Base-by-base conservation (phyloP, 2,888 invertebrate species). In the Tillus elongatus region DNA sequence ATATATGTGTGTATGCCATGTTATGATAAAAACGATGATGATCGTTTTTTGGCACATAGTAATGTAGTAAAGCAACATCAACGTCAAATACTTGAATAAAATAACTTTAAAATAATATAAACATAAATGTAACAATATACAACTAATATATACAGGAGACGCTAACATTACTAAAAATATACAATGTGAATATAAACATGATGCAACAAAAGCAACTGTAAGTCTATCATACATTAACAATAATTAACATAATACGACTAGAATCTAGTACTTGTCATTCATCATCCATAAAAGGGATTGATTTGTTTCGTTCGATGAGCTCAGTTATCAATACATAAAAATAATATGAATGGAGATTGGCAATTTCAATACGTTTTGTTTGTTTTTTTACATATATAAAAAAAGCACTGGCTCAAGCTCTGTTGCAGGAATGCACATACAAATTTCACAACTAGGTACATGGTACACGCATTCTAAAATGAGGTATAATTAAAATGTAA, bases 201-300 rank as follows among this genome's bases (percentile, higher is more conserved):
- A 34, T 35, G 4, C 12, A 3, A 8, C 29, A 29, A 29, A 29
- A 11, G 4, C 4, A 19, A 19, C 35, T 35, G 10, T 28, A 26
- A 19, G 33, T 29, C 35, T 35, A 24, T 30, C 26, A 26, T 13
- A 30, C 32, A 19, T 15, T 28, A 12, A 26, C 12, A 35, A 34
- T 12, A 34, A 12, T 8, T n/a, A n/a, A n/a, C n/a, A 19, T 19
- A 6, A 19, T 19, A 47, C 48, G 52, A 52, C 52, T 52, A 52
- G 52, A 43, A 50, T 45, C 47, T 50, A 52, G 47, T 43, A 50
- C 42, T 45, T 49, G 46, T 50, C 48, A 51, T 43, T 44, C 43
- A 37, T 30, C 28, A n/a, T n/a, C n/a, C n/a, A n/a, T n/a, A n/a
- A n/a, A n/a, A n/a, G n/a, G n/a, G n/a, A n/a, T n/a, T n/a, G n/a